Base-by-base conservation (phyloP, 2,113 vertebrate species). In the Dolichallabes microphthalmus region DNA sequence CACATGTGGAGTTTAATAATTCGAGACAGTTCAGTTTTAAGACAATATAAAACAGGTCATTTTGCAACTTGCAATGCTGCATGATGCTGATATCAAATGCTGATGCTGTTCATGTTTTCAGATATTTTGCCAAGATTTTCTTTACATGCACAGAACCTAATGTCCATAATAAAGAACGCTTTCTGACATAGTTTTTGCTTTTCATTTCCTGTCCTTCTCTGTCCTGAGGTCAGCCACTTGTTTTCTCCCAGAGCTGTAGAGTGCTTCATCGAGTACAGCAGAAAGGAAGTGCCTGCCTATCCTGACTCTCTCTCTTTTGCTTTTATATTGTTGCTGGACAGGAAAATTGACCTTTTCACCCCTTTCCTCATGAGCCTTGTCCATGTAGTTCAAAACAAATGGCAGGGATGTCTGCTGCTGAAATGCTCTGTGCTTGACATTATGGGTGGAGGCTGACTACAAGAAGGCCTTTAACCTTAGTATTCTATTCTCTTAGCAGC, bases 201-300 rank as follows among this genome's bases (percentile, higher is more conserved):
- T 50, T 45, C 13, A 30, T 80, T 77, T 82, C 60, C 85, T 55
- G 45, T 57, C 52, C 63, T 82, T 32, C 30, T 55, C 61, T 77
- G 60, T 58, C 69, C 30, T 22, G 17, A 27, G 32, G 19, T 32
- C 76, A 25, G 69, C 69, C 35, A 63, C 60, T 55, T 80, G 68
- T 85, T 66, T 66, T 64, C 63, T 55, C 55, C 57, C 50, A 25
- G 11, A 83, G 35, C 39, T 78, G 25, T 52, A 9, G 35, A 61
- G 25, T 63, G 63, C 63, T 69, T 78, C 52, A 19, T 53, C 80
- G 60, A 39, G 76, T 50, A 27, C 50, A 53, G 74, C 58, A 73
- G 82, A 39, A 63, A 84, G 87, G 82, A 89, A 86, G 82, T 82
- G 60, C 63, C 88, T 80, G 52, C 82, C 85, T 86, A 86, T 89